These are phyloP conservation scores for Nematostella vectensis DNA, from an alignment of 92 coral and sea anemone species.

Conservation along the genomic window DNA sequence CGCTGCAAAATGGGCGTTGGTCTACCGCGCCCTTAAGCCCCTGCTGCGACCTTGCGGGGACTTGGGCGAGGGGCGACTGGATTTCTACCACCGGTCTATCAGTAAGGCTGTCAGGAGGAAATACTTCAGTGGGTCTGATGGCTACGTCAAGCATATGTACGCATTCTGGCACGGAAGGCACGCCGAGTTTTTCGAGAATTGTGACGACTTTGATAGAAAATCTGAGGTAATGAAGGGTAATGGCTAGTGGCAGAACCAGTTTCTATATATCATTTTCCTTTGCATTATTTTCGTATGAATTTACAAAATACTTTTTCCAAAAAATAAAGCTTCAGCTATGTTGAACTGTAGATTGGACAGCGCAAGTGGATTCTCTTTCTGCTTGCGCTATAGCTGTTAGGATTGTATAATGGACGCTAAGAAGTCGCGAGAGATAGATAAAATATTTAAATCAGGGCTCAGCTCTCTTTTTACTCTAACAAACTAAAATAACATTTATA, in stretches of 20 bases:
- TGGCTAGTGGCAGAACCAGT: neutral
- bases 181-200: conserved; percentile 86
- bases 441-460: too few relatives aligned
- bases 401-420: too few relatives aligned
- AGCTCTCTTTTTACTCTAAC: too few relatives aligned
- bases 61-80: conserved; percentile 97
- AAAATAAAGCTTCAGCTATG: too few relatives aligned
- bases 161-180: conserved; percentile 98
- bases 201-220: conserved; percentile 89
- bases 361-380: too few relatives aligned
- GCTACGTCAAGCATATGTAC: conserved; percentile 74
- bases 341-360: too few relatives aligned
- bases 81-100: conserved; percentile 94
- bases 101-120: conserved; percentile 95
- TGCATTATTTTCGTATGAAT: too few relatives aligned
- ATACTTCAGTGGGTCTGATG: conserved; percentile 84
- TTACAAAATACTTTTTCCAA: too few relatives aligned
- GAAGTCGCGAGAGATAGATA: too few relatives aligned
- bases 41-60: conserved; percentile 98
- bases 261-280: too few relatives aligned
- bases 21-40: conserved; percentile 96
- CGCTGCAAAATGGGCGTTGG: conserved; percentile 98
- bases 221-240: conserved; percentile 60
- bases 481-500: too few relatives aligned
- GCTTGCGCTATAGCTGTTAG: too few relatives aligned